Evolutionary conservation across 64 coral and sea anemone species (phyloP), one percentile per base, ranked within the genome.

Genomic region (Orbicella faveolata): DNA sequence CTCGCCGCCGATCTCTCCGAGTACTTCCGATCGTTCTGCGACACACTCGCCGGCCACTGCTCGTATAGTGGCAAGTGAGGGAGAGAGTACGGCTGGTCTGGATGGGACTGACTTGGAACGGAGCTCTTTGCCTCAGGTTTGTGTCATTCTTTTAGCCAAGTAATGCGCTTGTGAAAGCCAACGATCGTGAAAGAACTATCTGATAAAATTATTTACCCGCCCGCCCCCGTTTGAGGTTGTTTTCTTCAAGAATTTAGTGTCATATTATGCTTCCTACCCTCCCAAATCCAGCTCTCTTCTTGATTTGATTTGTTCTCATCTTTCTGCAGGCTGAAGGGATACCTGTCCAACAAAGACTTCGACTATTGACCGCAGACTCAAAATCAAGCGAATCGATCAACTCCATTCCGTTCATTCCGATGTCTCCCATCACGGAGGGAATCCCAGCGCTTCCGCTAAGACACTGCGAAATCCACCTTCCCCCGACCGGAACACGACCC

Each of bases 381-480:
- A 88, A 88, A 73, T 96, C 95, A 12, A 96, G 57, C 66, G 95
- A 97, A 76, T 97, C 95, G 16, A 93, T 97, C 34, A 97, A 97
- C 84, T 79, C 87, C 13, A 69, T 91, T 52, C 89, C 79, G 14
- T 91, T 94, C 73, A 97, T 80, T 17, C 95, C 93, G 3, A 75
- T 99, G 19, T 95, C 97, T 4, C 97, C 97, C 25, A 99, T 99
- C 53, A 93, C 90, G 41, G 96, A 98, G 75, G 96, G 94, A 11
- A 88, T 87, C 34, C 89, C 92, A 6, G 83, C 96, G 53, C 89
- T 86, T 23, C 79, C 89, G 73, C 74, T 89, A 51, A 39, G 90
- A 53, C 88, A 90, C 67, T 75, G 79, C 72, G 94, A 93, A n/a
- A 75, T 69, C 35, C 79, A 36, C 17, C 75, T 92, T 78, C 92